Evolutionary conservation across 2,888 invertebrate genomes (phyloP), one percentile per base, ranked within the genome.

Genomic region (Heliconius ethilla): DNA sequence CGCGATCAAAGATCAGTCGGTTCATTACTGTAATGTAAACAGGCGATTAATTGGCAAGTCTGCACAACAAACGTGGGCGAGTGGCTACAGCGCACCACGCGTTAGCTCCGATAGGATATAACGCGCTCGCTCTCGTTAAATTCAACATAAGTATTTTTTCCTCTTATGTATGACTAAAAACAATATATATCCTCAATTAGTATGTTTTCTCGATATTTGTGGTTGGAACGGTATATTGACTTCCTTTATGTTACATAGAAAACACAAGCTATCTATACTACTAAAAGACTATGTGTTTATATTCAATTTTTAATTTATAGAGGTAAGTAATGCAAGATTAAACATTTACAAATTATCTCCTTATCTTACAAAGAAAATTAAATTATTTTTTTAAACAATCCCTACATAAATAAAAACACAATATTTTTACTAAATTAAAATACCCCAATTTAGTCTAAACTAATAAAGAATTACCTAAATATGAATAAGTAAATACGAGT

Each of bases 11-110:
- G 77, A 80, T 77, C 79, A 78, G 77, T 75, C 66, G 79, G 77
- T 81, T 79, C 78, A 78, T 81, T 78, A 82, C 83, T 82, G 82
- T 81, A 81, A 82, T 82, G 84, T 85, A 83, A 85, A 86, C 82
- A 84, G 80, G 81, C 83, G 83, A 85, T 87, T 86, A 87, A 88
- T 87, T 86, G 85, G 82, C 83, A 84, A 85, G 84, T 82, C 75
- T 69, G 80, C 69, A 77, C 82, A 82, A 83, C 81, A 84, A 84
- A 83, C 83, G 85, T 81, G 80, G 79, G 77, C 78, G 78, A 78
- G 72, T 67, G 75, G 77, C 69, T 81, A 82, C 78, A 80, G 67
- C 79, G 80, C 75, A 75, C 78, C 75, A 72, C 79, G 76, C 79
- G 77, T 74, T 66, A 70, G 70, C 75, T 59, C 75, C 22, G 70